These are phyloP conservation scores for Amblyteles armatorius DNA, from an alignment of 2,888 invertebrate species.

Conservation along the genomic window DNA sequence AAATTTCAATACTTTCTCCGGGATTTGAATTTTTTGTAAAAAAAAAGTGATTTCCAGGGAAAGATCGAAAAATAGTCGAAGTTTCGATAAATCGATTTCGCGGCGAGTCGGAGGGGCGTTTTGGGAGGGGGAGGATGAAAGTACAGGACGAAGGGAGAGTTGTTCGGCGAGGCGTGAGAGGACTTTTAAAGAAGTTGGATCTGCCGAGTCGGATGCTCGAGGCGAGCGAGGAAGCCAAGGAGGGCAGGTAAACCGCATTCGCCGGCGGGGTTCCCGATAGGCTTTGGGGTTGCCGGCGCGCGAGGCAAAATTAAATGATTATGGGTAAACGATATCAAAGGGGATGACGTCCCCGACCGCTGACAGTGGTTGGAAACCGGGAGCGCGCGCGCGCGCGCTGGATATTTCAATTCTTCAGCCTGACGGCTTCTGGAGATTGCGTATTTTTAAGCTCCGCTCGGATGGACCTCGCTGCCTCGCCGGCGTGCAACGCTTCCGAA, in stretches of 20 bases:
- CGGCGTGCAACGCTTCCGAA: slow-evolving; percentile 66
- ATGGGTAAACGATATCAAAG: slow-evolving; percentile 85
- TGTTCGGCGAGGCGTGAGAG: slow-evolving; percentile 67
- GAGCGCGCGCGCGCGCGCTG: slow-evolving; percentile 58
- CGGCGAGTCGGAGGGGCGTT: not conserved
- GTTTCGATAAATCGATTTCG: not conserved
- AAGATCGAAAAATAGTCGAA: not conserved
- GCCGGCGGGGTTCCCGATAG: slow-evolving; percentile 60
- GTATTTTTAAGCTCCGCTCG: slow-evolving; percentile 84
- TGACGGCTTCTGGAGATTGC: slow-evolving; percentile 84
- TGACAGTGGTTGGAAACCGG: slow-evolving; percentile 53
- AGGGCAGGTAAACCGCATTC: slow-evolving; percentile 41
- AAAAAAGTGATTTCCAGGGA: not conserved
- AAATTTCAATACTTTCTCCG: no score
- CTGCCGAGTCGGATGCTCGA: slow-evolving; percentile 68
- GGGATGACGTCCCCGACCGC: slow-evolving; percentile 68
- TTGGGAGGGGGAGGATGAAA: slow-evolving; percentile 26
- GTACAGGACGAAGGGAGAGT: slow-evolving; percentile 39
- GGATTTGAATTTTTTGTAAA: not conserved
- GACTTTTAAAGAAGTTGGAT: slow-evolving; percentile 75
- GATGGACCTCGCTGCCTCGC: slow-evolving; percentile 62
- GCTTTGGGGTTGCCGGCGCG: slow-evolving; percentile 46
- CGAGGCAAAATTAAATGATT: slow-evolving; percentile 83
- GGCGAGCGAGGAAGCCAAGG: slow-evolving; percentile 54
- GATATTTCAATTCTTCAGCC: slow-evolving; percentile 85